These are phyloP conservation scores for Coryphaenoides rupestris DNA, from an alignment of 2,113 vertebrate species.

Conservation along the genomic window DNA sequence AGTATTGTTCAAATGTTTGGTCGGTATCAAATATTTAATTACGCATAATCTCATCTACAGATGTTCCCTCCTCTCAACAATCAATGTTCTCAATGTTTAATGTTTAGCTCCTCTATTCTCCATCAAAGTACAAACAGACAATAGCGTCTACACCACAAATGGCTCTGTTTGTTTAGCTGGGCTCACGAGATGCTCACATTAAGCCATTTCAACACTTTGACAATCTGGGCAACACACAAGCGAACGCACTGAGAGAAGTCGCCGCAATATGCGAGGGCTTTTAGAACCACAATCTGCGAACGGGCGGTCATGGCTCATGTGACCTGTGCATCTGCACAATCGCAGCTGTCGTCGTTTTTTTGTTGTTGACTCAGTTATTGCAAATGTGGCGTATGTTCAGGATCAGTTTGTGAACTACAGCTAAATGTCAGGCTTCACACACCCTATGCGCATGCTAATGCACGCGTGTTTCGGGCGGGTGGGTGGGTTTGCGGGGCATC, in stretches of 20 bases:
- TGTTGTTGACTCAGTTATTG: slow-evolving; percentile 58
- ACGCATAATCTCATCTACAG: slow-evolving; percentile 3
- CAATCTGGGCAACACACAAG: slow-evolving; percentile 5
- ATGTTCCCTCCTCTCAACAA: not conserved
- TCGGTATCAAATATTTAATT: slow-evolving; percentile 2
- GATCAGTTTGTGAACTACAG: slow-evolving; percentile 61
- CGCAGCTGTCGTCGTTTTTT: slow-evolving; percentile 44
- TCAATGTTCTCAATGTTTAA: not conserved
- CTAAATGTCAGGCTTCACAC: slow-evolving; percentile 65
- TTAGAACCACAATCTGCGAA: slow-evolving; percentile 17
- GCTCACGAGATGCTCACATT: slow-evolving; percentile 30
- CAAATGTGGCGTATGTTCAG: slow-evolving; percentile 60
- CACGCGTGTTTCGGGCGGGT: no score
- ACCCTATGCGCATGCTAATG: slow-evolving; percentile 58
- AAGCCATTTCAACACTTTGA: slow-evolving; percentile 43
- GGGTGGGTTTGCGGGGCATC: slow-evolving; percentile 41
- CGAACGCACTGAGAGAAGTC: no score
- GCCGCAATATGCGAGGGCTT: slow-evolving; percentile 6
- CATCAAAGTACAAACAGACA: slow-evolving; percentile 15
- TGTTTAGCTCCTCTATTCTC: slow-evolving; percentile 19
- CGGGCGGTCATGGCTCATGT: no score
- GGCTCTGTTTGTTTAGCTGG: slow-evolving; percentile 36
- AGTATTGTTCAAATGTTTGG: no score
- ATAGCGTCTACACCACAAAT: no score
- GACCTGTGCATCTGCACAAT: not conserved